These are phyloP conservation scores for Zalophus californianus DNA, from an alignment of 2,797 vertebrate genomes.

Conservation along the genomic window DNA sequence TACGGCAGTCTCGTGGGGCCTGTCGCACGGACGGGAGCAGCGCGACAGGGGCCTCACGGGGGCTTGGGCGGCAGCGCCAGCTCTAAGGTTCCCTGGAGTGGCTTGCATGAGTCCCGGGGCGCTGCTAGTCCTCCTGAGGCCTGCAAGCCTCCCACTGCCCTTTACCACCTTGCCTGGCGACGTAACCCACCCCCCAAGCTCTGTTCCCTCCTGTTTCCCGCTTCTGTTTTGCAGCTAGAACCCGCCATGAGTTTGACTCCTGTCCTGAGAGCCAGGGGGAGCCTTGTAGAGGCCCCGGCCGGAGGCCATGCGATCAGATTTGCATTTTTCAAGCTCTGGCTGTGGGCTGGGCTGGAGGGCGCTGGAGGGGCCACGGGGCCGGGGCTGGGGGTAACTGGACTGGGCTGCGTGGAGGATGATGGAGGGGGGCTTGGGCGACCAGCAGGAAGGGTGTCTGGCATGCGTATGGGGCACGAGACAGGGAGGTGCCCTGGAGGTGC, in stretches of 20 bases:
- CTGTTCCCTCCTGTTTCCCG: neutral
- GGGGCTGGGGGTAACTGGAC: rapidly evolving
- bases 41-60: rapidly evolving
- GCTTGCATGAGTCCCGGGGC: rapidly evolving
- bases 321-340: neutral
- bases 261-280: neutral
- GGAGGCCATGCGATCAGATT: neutral
- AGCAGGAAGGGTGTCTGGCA: neutral
- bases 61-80: neutral
- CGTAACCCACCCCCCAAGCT: rapidly evolving
- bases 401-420: rapidly evolving
- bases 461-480: rapidly evolving
- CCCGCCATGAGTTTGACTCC: neutral
- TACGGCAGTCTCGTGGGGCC: neutral
- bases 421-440: neutral
- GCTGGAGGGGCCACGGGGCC: rapidly evolving
- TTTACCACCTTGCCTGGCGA: neutral
- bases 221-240: neutral
- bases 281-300: neutral
- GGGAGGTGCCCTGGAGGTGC: neutral
- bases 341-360: neutral
- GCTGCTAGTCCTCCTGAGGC: neutral
- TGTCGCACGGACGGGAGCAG: rapidly evolving
- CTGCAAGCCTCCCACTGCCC: rapidly evolving
- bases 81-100: neutral